Base-by-base conservation (phyloP, 2,797 vertebrate species). In the Parambassis ranga region DNA sequence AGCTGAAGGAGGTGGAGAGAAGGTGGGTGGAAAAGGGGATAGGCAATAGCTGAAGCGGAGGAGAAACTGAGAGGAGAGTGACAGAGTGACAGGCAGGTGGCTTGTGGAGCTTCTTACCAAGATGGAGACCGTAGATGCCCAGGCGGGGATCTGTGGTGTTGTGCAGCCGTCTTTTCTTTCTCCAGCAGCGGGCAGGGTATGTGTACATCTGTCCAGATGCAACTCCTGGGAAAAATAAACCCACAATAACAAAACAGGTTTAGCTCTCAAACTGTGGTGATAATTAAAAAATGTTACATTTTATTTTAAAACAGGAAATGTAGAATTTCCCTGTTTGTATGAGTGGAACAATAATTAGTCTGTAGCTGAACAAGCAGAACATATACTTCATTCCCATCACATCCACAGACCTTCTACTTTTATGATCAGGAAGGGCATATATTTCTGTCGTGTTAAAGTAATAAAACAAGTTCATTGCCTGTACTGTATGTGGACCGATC, bases 181-280 rank as follows among this genome's bases (percentile, higher is more conserved):
- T 94, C 96, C 97, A 98, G 89, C 96, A 98, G 66, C 96, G 96
- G 57, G 97, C 96, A 11, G 96, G 96, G 79, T 98, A 98, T 0
- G 95, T 97, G 80, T 98, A 98, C 77, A 98, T 93, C 89, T 98
- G 96, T 65, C 96, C 96, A 0, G 95, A 94, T 55, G 93, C 93
- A 24, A 96, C 90, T 35, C 93, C 96, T 97, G 68, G n/a, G n/a
- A 3, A 50, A 3, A 57, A 58, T 11, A 27, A 66, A 7, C 28
- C 11, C 7, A 6, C 36, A 22, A n/a, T 15, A 15, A 23, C 24
- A 56, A 32, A 16, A 22, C 14, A 31, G 19, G 15, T 55, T 31
- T 14, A 71, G 15, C 32, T 20, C 15, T 9, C 5, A 4, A 43
- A 26, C 13, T 3, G 15, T 31, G 32, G 24, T 36, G 16, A 39